A percentile compares a stretch with the other conserved stretches of the same genome.
These are phyloP conservation scores for Lypha dubia DNA, from an alignment of 2,888 invertebrate genomes.

Conservation along the genomic window DNA sequence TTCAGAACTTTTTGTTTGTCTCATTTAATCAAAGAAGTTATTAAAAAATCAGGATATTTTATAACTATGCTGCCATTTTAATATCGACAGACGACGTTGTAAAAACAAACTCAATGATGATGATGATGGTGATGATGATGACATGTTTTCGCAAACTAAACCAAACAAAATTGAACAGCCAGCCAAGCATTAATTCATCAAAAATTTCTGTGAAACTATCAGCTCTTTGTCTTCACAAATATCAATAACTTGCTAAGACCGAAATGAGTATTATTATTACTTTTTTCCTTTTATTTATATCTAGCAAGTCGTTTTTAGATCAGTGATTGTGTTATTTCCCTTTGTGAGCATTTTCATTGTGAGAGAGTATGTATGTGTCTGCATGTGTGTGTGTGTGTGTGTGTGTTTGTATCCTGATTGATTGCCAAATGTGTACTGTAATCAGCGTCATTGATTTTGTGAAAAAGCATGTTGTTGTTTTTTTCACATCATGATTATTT, in stretches of 20 bases:
- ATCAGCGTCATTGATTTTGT: conserved; percentile 64
- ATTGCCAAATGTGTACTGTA: conserved; percentile 59
- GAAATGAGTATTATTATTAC: background rate
- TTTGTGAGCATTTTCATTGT: background rate
- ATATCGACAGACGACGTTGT: background rate
- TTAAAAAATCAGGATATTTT: conserved; percentile 32
- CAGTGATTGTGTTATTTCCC: conserved; percentile 3
- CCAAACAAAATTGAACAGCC: conserved; percentile 28
- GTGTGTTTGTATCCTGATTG: conserved; percentile 31
- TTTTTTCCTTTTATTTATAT: conserved; percentile 14
- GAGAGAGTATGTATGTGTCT: background rate
- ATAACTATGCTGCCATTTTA: background rate
- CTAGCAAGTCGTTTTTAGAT: conserved; percentile 26
- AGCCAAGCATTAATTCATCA: conserved; percentile 32
- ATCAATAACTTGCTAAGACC: conserved; percentile 30
- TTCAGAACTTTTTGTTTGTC: background rate
- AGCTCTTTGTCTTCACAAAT: conserved; percentile 33
- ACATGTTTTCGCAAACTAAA: conserved; percentile 34
- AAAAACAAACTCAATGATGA: conserved; percentile 3
- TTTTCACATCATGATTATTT: conserved; percentile 30
- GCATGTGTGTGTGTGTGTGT: background rate
- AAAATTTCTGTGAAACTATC: conserved; percentile 17
- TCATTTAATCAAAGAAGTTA: conserved; percentile 40
- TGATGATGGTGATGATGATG: no score
- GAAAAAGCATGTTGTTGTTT: conserved; percentile 11